Conservation (phyloP, 1,140 invertebrate species). For the Euura saliciscinereae region DNA sequence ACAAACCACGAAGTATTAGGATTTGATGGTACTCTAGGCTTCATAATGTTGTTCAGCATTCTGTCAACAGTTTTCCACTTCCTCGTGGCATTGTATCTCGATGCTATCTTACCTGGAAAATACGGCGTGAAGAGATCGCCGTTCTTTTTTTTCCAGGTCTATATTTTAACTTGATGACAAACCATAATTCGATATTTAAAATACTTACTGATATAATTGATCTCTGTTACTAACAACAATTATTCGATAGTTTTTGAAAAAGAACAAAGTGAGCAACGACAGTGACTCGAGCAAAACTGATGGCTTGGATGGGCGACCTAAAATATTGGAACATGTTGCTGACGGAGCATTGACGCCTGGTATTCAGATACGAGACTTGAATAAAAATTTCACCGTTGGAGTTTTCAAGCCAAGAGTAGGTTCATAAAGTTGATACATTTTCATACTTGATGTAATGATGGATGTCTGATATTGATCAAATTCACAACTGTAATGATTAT, state of each 20-base stretch:
- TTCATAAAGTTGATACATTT: background rate
- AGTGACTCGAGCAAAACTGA: slow-evolving; percentile 28
- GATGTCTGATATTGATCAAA: background rate
- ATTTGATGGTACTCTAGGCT: slow-evolving; percentile 53
- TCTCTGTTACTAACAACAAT: too few relatives aligned
- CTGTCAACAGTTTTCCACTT: slow-evolving; percentile 46
- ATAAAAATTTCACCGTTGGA: slow-evolving; percentile 45
- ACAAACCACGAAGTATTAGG: slow-evolving; percentile 60
- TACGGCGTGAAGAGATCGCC: slow-evolving; percentile 60
- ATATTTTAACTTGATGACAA: too few relatives aligned
- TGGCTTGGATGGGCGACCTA: slow-evolving; percentile 27
- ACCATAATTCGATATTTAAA: too few relatives aligned
- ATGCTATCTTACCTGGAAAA: slow-evolving; percentile 60
- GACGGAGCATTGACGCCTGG: slow-evolving; percentile 36
- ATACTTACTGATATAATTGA: too few relatives aligned
- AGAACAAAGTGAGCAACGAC: slow-evolving; percentile 39
- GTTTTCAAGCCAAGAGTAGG: background rate
- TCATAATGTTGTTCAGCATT: slow-evolving; percentile 37
- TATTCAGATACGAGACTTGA: slow-evolving; percentile 52
- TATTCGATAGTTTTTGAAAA: slow-evolving; percentile 39
- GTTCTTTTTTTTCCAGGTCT: slow-evolving; percentile 60
- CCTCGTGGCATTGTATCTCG: slow-evolving; percentile 60
- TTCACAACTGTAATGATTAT: background rate
- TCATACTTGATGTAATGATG: background rate
- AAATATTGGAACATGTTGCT: slow-evolving; percentile 47